phyloP scores from a whole-genome alignment of 2,113 vertebrate species.

The Trichechus manatus region DNA sequence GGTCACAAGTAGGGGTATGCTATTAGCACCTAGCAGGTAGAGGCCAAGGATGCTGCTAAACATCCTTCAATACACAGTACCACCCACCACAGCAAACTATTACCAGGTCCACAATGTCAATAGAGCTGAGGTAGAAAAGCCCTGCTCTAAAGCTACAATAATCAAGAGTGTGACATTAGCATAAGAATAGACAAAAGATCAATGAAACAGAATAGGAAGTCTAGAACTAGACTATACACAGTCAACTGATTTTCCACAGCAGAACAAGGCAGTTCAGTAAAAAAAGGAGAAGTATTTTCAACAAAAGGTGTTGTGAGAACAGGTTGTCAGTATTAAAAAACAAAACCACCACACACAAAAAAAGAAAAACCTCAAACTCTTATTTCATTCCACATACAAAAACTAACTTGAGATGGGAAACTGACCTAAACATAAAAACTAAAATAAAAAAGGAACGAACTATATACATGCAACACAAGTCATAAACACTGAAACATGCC shows the following conservation, averaged over 20 bases:
- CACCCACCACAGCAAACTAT: background rate
- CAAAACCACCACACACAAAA: too few relatives aligned
- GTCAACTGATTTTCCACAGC: background rate
- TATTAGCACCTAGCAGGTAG: too few relatives aligned
- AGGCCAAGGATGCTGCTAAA: too few relatives aligned
- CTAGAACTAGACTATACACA: background rate
- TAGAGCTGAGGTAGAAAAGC: background rate
- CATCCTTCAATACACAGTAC: too few relatives aligned
- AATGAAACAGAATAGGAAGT: too few relatives aligned
- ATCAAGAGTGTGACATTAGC: too few relatives aligned
- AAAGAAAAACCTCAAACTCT: background rate
- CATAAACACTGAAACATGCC: background rate
- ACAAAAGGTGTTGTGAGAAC: conserved; percentile 21
- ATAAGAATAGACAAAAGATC: too few relatives aligned
- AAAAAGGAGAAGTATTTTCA: background rate
- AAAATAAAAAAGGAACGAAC: background rate
- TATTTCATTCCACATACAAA: background rate
- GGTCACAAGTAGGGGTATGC: too few relatives aligned
- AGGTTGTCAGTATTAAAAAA: background rate
- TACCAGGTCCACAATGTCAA: background rate
- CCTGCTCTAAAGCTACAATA: too few relatives aligned
- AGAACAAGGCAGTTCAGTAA: conserved; percentile 19
- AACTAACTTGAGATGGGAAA: background rate
- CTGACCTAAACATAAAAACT: conserved; percentile 5
- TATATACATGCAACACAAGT: background rate